Percentiles rank a stretch among this genome's conserved stretches.
Conservation (phyloP, 37 sponge, comb jelly and placozoan species). For the Mnemiopsis leidyi region DNA sequence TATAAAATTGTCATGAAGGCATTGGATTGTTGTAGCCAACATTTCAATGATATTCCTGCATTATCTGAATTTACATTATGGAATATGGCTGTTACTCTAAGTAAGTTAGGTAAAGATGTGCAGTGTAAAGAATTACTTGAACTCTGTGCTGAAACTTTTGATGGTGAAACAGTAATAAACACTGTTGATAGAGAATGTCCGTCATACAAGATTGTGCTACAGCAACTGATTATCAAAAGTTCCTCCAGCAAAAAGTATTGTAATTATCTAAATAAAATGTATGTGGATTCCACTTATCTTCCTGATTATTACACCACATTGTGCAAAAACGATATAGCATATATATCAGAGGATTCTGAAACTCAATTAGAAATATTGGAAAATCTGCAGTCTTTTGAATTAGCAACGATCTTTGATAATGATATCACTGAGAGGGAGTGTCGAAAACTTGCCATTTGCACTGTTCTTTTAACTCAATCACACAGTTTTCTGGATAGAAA, state of each 20-base stretch:
- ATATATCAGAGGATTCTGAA: not conserved
- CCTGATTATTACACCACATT: not conserved
- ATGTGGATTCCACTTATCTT: not conserved
- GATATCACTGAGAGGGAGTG: not conserved
- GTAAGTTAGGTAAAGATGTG: not conserved
- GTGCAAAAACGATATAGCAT: not conserved
- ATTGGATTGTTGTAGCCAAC: not conserved
- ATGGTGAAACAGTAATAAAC: not conserved
- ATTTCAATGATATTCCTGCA: not conserved
- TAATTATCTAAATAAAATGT: not conserved
- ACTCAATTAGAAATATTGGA: not conserved
- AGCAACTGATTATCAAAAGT: not conserved
- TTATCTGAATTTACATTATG: not conserved
- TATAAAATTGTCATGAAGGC: not conserved
- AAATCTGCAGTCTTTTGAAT: not conserved
- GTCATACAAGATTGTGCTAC: not conserved
- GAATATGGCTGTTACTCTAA: not conserved
- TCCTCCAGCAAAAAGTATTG: not conserved
- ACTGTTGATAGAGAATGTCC: not conserved
- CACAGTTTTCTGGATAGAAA: not conserved
- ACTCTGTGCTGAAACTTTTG: not conserved
- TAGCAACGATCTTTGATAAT: not conserved
- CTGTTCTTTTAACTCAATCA: not conserved
- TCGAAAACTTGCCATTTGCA: not conserved
- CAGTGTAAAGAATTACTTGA: not conserved